These are phyloP conservation scores for Allygus modestus DNA, from an alignment of 2,888 invertebrate genomes.

Conservation along the genomic window DNA sequence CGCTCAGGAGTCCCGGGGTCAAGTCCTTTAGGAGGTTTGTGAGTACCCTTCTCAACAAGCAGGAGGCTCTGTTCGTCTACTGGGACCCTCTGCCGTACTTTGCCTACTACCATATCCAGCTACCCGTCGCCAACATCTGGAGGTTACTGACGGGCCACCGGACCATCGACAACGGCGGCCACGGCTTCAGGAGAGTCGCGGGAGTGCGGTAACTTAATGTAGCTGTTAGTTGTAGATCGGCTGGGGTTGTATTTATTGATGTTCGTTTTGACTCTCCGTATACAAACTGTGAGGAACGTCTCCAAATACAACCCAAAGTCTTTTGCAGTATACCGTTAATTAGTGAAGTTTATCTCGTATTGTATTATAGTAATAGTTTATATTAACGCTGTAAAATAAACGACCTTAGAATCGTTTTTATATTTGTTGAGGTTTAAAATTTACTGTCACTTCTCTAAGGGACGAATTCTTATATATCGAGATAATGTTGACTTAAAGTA, in stretches of 20 bases:
- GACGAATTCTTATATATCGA: no score
- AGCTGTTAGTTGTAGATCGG: neutral
- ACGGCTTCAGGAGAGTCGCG: conserved; percentile 56
- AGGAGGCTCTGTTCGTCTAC: conserved; percentile 88
- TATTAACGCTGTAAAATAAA: no score
- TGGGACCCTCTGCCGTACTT: conserved; percentile 94
- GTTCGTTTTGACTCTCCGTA: neutral
- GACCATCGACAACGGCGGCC: conserved; percentile 54
- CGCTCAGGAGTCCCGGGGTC: conserved; percentile 75
- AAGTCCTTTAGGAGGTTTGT: conserved; percentile 79
- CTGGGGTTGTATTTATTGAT: neutral
- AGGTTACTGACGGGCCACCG: conserved; percentile 74
- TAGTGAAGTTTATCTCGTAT: neutral
- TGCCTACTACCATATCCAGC: conserved; percentile 89
- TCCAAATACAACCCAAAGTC: neutral
- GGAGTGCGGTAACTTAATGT: conserved; percentile 27
- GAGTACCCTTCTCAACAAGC: conserved; percentile 85
- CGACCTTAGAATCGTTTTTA: no score
- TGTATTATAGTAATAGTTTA: neutral
- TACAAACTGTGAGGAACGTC: neutral
- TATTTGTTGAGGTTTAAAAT: no score
- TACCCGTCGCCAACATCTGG: conserved; percentile 81
- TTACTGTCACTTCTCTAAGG: no score
- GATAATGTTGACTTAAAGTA: no score
- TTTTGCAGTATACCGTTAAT: neutral